A percentile compares a stretch with the other conserved stretches of the same genome.
phyloP scores from a whole-genome alignment of 2,113 vertebrate species.

The Pteruthius melanotis region DNA sequence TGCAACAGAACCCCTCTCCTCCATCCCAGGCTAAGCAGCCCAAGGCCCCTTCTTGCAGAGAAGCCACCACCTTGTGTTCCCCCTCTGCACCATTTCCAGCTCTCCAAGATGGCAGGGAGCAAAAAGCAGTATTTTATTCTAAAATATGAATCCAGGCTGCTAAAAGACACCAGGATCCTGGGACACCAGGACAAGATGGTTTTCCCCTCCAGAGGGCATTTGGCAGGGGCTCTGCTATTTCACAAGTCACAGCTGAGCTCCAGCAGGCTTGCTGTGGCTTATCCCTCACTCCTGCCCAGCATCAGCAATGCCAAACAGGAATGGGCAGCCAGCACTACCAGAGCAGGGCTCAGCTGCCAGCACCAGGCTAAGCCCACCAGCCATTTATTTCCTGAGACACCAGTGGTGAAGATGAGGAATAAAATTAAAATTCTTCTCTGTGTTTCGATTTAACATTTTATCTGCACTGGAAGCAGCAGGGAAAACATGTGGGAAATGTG shows the following conservation, averaged over 20 bases:
- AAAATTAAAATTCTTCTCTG: neutral
- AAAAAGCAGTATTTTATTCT: neutral
- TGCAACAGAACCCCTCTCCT: neutral
- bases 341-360: neutral
- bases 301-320: neutral
- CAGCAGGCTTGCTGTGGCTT: neutral
- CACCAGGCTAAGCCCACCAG: neutral
- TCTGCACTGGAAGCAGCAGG: neutral
- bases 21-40: neutral
- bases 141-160: neutral
- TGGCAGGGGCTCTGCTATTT: neutral
- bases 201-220: neutral
- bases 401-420: neutral
- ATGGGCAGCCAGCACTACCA: rapidly evolving
- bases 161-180: neutral
- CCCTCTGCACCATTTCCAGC: neutral
- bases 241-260: neutral
- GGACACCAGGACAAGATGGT: neutral
- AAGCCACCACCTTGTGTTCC: neutral
- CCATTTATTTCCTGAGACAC: neutral
- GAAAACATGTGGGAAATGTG: neutral
- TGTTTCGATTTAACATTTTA: neutral
- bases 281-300: neutral
- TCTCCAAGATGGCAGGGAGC: neutral
- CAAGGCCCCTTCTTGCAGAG: neutral